Evolutionary conservation across 2,797 vertebrate species (phyloP), one percentile per base, ranked within the genome.

Genomic region (Acanthurus lineatus): DNA sequence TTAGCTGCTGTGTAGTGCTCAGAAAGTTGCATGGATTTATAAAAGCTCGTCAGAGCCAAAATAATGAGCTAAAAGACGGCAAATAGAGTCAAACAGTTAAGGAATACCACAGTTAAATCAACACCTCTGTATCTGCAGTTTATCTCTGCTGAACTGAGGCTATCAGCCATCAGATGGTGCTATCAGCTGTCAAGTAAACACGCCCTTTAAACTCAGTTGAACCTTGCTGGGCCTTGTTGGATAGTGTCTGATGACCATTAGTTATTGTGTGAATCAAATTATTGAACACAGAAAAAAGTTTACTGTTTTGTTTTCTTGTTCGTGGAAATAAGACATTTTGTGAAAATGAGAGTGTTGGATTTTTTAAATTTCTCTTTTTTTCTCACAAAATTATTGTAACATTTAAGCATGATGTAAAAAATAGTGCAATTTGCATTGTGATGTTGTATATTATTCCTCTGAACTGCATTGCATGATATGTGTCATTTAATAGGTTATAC

Each of bases 101-200:
- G 3, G 25, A 25, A 25, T 25, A 25, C 25, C 9, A n/a, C 32
- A 53, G 38, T 15, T 52, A 48, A 70, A 63, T 25, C 6, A 51
- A 64, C 52, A 49, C 59, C 25, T 73, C 28, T 64, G 47, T 73
- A 15, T 69, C 62, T 63, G 69, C 9, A 7, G 49, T 53, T 40
- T 9, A 9, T 9, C 9, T 35, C n/a, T 25, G 40, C 52, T 74
- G 19, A 73, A 7, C n/a, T 63, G 67, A 79, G 25, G 57, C 54
- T 32, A 65, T 81, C 66, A 28, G 79, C 44, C 15, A 61, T 69
- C 79, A 78, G 64, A 49, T 69, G 56, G 48, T n/a, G 64, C 77
- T 81, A 79, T 87, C 86, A 77, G 76, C 73, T 74, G 71, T 71
- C 73, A 69, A 9, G 68, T 69, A 57, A 85, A 76, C 35, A 0